Evolutionary conservation across 2,888 invertebrate species (phyloP).

Genomic region (Deilephila porcellus): DNA sequence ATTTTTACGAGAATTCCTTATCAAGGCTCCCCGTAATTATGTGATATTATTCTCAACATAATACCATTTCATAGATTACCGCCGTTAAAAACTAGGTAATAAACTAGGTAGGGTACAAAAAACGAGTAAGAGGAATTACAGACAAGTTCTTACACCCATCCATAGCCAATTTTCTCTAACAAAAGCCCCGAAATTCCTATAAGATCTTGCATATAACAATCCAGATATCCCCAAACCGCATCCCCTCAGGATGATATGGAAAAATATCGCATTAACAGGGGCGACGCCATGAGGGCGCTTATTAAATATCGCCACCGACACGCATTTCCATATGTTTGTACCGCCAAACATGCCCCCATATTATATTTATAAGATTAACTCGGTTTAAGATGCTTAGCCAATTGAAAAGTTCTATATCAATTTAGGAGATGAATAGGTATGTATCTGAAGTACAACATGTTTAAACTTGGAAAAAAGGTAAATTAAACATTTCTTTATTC

Average conservation of each 20-base stretch:
- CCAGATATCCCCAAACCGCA: constrained; percentile 57
- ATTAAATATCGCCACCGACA: constrained; percentile 72
- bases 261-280: constrained; percentile 79
- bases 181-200: not conserved
- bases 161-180: not conserved
- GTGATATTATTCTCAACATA: no score
- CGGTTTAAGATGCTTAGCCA: no score
- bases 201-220: constrained; percentile 52
- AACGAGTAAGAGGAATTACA: not conserved
- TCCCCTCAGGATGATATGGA: constrained; percentile 75
- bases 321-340: constrained; percentile 68
- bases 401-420: no score
- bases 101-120: not conserved
- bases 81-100: no score
- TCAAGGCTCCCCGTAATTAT: no score
- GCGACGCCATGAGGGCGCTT: constrained; percentile 54
- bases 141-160: no score
- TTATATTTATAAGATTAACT: constrained; percentile 35
- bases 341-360: constrained; percentile 43
- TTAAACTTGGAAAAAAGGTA: no score
- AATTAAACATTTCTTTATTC: no score
- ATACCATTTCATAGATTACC: no score
- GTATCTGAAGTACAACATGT: no score
- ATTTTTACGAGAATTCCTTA: no score
- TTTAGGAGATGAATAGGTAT: no score